Conservation (phyloP, 2,888 invertebrate genomes). For the Drosophila stalkeri region DNA sequence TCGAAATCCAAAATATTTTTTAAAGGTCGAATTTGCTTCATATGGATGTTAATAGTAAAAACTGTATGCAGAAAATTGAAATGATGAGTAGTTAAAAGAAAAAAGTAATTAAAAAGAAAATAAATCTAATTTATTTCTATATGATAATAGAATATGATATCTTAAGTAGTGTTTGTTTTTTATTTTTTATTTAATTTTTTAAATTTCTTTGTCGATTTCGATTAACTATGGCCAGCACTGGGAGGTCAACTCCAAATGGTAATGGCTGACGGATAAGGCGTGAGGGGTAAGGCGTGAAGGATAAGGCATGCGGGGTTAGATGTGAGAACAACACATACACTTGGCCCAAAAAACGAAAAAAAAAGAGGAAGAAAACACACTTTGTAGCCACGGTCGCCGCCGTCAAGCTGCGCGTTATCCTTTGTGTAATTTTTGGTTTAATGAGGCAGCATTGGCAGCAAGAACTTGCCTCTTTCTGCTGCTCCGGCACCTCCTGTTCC, state of each 20-base stretch:
- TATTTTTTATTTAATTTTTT: background rate
- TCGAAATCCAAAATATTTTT: too few species aligned
- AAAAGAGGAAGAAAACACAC: conserved; percentile 3
- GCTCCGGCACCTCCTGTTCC: background rate
- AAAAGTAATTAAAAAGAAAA: too few species aligned
- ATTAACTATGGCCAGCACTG: background rate
- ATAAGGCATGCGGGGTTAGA: background rate
- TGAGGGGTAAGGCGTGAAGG: background rate
- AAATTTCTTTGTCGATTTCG: too few species aligned
- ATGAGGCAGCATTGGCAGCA: conserved; percentile 70
- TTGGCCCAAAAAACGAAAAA: conserved; percentile 23
- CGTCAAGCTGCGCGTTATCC: conserved; percentile 72
- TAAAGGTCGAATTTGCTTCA: too few species aligned
- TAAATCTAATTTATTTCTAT: background rate
- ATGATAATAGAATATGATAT: background rate
- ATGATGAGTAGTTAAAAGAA: too few species aligned
- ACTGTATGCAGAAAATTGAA: too few species aligned
- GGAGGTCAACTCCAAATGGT: conserved; percentile 25
- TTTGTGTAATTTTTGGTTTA: conserved; percentile 81
- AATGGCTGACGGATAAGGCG: conserved; percentile 15
- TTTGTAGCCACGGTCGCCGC: conserved; percentile 41
- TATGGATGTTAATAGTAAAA: too few species aligned
- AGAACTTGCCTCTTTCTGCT: conserved; percentile 30
- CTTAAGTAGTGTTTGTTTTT: background rate
- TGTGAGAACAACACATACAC: conserved; percentile 33